Evolutionary conservation across 2,797 vertebrate genomes (phyloP).

Genomic region (Tiaroga cobitis): DNA sequence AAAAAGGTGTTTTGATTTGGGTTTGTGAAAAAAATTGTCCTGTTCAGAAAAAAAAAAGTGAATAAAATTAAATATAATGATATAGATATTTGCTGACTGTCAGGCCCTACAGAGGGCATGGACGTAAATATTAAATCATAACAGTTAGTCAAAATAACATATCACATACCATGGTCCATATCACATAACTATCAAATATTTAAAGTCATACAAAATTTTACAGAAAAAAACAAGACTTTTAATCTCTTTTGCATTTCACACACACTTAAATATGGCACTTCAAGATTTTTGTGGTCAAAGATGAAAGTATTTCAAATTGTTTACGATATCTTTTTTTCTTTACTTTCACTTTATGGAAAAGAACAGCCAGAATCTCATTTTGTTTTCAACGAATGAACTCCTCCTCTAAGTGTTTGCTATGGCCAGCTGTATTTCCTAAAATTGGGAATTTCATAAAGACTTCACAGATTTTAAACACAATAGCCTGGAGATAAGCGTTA

Average conservation of each 20-base stretch:
- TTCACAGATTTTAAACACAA: background rate
- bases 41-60: background rate
- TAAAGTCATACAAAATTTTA: background rate
- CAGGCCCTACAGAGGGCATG: background rate
- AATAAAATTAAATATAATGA: too few relatives aligned
- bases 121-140: background rate
- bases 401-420: background rate
- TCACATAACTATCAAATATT: background rate
- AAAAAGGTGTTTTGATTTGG: background rate
- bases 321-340: too few relatives aligned
- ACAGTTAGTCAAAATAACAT: background rate
- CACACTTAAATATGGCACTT: background rate
- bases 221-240: background rate
- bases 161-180: background rate
- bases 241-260: background rate
- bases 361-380: background rate
- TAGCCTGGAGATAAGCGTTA: background rate
- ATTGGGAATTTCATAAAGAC: background rate
- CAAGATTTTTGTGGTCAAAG: background rate
- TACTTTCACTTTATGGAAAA: background rate
- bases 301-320: background rate
- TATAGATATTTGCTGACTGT: too few relatives aligned
- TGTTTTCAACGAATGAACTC: background rate
- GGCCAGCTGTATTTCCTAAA: background rate
- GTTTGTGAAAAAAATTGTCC: background rate